Percentiles rank a stretch among this genome's conserved stretches.
Conservation (phyloP, 2,797 vertebrate genomes). For the Melopsittacus undulatus region DNA sequence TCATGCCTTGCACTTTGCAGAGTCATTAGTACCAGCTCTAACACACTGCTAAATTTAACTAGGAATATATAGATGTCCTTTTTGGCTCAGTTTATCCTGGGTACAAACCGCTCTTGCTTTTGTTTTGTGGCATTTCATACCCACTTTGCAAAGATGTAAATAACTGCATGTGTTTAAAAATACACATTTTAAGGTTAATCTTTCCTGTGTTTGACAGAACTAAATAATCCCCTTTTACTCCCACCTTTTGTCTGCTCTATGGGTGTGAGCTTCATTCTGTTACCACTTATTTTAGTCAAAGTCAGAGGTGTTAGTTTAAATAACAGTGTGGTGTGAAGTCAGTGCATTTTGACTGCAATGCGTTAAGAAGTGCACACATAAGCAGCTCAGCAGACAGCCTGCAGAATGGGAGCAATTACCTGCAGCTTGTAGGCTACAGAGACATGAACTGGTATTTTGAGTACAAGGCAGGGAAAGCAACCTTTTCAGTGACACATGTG, state of each 20-base stretch:
- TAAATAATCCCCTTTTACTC: not conserved
- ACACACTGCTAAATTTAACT: not conserved
- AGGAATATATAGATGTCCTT: not conserved
- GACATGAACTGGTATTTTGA: not conserved
- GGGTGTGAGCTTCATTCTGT: not conserved
- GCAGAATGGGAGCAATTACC: not conserved
- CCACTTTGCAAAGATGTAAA: not conserved
- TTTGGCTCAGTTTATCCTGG: not conserved
- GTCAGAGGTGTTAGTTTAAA: not conserved
- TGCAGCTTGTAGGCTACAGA: not conserved
- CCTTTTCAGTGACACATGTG: rapidly evolving
- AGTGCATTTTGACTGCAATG: not conserved
- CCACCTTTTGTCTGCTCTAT: not conserved
- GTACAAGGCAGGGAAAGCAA: not conserved
- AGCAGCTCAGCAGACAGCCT: not conserved
- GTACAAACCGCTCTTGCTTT: not conserved
- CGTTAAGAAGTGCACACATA: not conserved
- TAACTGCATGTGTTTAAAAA: not conserved
- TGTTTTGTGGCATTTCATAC: not conserved
- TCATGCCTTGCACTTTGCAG: not conserved
- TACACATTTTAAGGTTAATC: not conserved
- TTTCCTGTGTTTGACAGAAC: not conserved
- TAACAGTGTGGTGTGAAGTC: not conserved
- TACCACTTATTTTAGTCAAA: not conserved
- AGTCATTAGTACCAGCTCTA: not conserved